Percentiles rank a stretch among this genome's conserved stretches.
Evolutionary conservation across 2,113 vertebrate genomes (phyloP).

Genomic region (Oryzias curvinotus): DNA sequence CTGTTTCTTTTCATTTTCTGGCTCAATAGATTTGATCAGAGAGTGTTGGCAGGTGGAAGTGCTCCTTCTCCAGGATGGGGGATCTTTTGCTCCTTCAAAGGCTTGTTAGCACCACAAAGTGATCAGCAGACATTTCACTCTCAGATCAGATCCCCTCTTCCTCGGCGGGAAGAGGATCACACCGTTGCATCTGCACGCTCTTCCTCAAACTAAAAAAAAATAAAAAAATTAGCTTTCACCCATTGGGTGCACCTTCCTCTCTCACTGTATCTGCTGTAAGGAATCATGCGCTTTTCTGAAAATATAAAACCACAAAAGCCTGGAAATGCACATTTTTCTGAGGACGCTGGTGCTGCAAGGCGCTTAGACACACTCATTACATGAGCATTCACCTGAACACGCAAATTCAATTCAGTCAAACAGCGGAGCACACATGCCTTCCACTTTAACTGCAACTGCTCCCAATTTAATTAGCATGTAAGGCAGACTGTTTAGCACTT

Average conservation of each 20-base stretch:
- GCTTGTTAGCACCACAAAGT: not conserved
- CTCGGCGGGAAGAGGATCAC: not conserved
- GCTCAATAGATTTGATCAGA: too few relatives aligned
- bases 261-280: not conserved
- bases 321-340: not conserved
- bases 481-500: slow-evolving; percentile 37
- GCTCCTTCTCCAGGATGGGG: too few relatives aligned
- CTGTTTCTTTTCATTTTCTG: too few relatives aligned
- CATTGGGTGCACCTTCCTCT: not conserved
- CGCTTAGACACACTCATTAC: slow-evolving; percentile 46
- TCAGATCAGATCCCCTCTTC: not conserved
- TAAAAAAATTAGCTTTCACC: not conserved
- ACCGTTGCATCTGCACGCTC: not conserved
- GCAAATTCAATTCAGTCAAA: slow-evolving; percentile 61
- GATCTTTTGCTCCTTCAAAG: too few relatives aligned
- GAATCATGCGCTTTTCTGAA: not conserved
- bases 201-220: not conserved
- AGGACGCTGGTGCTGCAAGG: not conserved
- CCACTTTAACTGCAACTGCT: slow-evolving; percentile 56
- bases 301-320: not conserved
- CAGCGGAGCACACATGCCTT: slow-evolving; percentile 49
- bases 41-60: too few relatives aligned
- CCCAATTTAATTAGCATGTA: slow-evolving; percentile 57
- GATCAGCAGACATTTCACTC: not conserved
- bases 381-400: slow-evolving; percentile 38